A percentile compares a stretch with the other conserved stretches of the same genome.
Evolutionary conservation across 1,140 invertebrate genomes (phyloP).

Genomic region (Homarus americanus): DNA sequence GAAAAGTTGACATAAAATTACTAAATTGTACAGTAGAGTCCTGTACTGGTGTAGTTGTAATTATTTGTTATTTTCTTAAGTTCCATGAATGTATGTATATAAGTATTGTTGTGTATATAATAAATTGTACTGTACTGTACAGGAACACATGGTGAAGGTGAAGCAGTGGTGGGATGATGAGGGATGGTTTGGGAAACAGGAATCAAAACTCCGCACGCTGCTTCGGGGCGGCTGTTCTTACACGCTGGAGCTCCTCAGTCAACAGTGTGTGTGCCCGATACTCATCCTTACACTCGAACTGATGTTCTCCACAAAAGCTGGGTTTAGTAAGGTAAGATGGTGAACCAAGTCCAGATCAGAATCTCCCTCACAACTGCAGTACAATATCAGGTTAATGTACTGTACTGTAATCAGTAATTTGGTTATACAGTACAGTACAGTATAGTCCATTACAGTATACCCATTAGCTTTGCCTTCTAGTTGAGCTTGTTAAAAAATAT

Average conservation of each 20-base stretch:
- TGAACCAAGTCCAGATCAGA: too few relatives aligned
- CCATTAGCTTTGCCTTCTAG: too few relatives aligned
- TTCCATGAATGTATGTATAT: not conserved
- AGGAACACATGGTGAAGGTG: constrained; percentile 29
- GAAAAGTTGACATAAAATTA: too few relatives aligned
- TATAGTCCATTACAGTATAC: too few relatives aligned
- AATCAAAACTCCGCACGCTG: constrained; percentile 18
- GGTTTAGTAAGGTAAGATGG: constrained; percentile 28
- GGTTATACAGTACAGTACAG: too few relatives aligned
- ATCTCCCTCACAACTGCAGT: too few relatives aligned
- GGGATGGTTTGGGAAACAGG: constrained; percentile 43
- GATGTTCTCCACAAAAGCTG: constrained; percentile 47
- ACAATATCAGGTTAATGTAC: too few relatives aligned
- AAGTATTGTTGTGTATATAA: not conserved
- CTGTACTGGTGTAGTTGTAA: too few relatives aligned
- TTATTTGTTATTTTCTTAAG: not conserved
- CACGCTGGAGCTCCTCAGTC: constrained; percentile 12
- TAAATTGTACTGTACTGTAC: not conserved
- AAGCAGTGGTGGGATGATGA: constrained; percentile 45
- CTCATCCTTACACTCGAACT: constrained; percentile 44
- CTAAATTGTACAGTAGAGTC: too few relatives aligned
- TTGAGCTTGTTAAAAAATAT: too few relatives aligned
- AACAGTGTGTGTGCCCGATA: constrained; percentile 16
- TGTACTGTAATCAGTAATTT: too few relatives aligned
- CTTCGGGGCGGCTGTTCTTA: constrained; percentile 29